Conservation (phyloP, 1,140 invertebrate genomes). For the Scaptodrosophila lebanonensis region DNA sequence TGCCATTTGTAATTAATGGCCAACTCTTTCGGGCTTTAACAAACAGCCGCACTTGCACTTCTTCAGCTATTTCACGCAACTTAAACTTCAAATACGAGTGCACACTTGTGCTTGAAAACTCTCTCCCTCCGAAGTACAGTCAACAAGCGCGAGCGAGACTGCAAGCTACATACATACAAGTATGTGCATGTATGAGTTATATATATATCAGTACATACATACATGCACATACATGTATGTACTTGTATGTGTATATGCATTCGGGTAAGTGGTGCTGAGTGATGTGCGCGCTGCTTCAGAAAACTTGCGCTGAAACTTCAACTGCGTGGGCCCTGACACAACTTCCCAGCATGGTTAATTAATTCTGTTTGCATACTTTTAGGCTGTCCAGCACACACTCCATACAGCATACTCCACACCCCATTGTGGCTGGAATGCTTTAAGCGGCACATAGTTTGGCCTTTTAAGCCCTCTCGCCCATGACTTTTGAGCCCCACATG, state of each 20-base stretch:
- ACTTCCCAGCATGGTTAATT: constrained; percentile 50
- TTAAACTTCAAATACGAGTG: neutral
- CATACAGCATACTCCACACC: too few relatives aligned
- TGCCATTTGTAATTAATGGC: neutral
- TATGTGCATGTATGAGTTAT: too few relatives aligned
- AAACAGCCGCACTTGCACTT: too few relatives aligned
- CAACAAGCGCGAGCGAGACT: too few relatives aligned
- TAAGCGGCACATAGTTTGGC: neutral
- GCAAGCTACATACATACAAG: too few relatives aligned
- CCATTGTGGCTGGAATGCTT: neutral
- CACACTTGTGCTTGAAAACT: neutral
- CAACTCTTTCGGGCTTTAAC: constrained; percentile 5
- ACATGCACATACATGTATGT: too few relatives aligned
- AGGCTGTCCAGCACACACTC: constrained; percentile 29
- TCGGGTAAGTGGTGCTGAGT: too few relatives aligned
- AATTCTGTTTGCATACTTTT: constrained; percentile 50
- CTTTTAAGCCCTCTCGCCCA: constrained; percentile 12
- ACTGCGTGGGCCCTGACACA: too few relatives aligned
- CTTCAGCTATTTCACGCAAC: constrained; percentile 1
- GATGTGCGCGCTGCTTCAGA: neutral
- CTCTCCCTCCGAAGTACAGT: neutral
- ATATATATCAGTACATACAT: neutral
- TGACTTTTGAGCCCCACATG: constrained; percentile 17
- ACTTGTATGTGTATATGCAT: too few relatives aligned
- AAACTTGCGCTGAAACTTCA: constrained; percentile 28